Percentiles rank a stretch among this genome's conserved stretches.
Evolutionary conservation across 1,140 invertebrate genomes (phyloP).

Genomic region (Caenorhabditis tropicalis): DNA sequence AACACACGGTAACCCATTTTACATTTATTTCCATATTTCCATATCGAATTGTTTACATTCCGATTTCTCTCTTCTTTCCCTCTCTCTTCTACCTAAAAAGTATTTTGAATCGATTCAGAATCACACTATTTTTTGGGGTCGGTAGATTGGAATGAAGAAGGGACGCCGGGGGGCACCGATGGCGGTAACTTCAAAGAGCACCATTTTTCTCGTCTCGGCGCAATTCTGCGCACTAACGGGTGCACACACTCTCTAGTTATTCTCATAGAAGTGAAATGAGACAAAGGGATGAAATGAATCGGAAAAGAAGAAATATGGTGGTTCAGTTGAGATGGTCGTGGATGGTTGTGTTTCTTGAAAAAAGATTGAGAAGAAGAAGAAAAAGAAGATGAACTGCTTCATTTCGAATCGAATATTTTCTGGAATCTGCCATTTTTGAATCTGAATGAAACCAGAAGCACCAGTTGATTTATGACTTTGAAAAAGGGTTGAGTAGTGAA

Average conservation of each 20-base stretch:
- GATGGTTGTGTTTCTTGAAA: too few relatives aligned
- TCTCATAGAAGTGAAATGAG: slow-evolving; percentile 26
- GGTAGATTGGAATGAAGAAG: not conserved
- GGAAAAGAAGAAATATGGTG: not conserved
- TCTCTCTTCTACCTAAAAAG: not conserved
- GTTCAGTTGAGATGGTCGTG: not conserved
- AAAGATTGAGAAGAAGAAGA: not conserved
- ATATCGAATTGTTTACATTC: not conserved
- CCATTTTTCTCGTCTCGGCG: slow-evolving; percentile 33
- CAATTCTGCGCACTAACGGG: not conserved
- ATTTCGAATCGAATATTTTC: not conserved
- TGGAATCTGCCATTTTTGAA: not conserved
- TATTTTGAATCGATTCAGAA: not conserved
- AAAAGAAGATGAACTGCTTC: slow-evolving; percentile 12
- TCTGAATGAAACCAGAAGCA: not conserved
- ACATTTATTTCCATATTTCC: not conserved
- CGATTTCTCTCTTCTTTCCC: not conserved
- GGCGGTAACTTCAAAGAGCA: slow-evolving; percentile 29
- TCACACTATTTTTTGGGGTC: slow-evolving; percentile 1
- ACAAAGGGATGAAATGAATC: slow-evolving; percentile 42
- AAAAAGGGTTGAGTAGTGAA: too few relatives aligned
- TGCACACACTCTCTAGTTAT: not conserved
- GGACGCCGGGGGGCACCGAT: not conserved
- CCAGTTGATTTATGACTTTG: too few relatives aligned
- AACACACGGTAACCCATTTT: slow-evolving; percentile 59